Conservation (phyloP, 2,888 invertebrate genomes). For the Ceraclea dissimilis region DNA sequence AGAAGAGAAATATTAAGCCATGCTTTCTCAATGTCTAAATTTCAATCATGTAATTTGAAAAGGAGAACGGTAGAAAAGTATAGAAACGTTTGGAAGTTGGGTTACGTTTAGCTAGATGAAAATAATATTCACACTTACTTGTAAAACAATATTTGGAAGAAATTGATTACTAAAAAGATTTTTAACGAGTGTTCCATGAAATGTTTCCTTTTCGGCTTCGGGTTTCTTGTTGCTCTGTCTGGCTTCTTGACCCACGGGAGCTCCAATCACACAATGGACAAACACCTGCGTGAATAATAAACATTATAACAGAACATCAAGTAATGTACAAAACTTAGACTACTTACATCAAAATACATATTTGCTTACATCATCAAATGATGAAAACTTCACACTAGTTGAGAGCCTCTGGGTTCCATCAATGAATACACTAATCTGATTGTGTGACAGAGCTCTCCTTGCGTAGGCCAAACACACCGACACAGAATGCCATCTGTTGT, state of each 20-base stretch:
- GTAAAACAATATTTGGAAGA: conserved; percentile 31
- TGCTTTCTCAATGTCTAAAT: too few species aligned
- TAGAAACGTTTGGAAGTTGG: too few species aligned
- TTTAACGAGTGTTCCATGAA: conserved; percentile 25
- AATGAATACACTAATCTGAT: conserved; percentile 50
- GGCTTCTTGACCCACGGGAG: conserved; percentile 23
- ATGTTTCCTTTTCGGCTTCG: conserved; percentile 32
- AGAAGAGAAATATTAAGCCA: background rate
- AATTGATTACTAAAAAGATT: conserved; percentile 33
- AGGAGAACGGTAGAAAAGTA: too few species aligned
- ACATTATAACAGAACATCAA: too few species aligned
- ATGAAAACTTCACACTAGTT: conserved; percentile 49
- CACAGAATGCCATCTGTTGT: conserved; percentile 50
- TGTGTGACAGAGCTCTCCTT: conserved; percentile 51
- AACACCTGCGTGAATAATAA: conserved; percentile 32
- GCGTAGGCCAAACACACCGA: conserved; percentile 41
- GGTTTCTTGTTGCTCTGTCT: conserved; percentile 27
- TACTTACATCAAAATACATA: background rate
- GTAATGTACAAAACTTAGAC: background rate
- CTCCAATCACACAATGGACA: conserved; percentile 38
- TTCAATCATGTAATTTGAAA: too few species aligned
- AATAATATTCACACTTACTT: conserved; percentile 30
- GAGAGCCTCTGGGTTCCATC: conserved; percentile 49
- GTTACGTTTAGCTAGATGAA: too few species aligned
- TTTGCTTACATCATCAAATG: conserved; percentile 44